Base-by-base conservation (phyloP, 1,140 invertebrate genomes). In the Drosophila sturtevanti region DNA sequence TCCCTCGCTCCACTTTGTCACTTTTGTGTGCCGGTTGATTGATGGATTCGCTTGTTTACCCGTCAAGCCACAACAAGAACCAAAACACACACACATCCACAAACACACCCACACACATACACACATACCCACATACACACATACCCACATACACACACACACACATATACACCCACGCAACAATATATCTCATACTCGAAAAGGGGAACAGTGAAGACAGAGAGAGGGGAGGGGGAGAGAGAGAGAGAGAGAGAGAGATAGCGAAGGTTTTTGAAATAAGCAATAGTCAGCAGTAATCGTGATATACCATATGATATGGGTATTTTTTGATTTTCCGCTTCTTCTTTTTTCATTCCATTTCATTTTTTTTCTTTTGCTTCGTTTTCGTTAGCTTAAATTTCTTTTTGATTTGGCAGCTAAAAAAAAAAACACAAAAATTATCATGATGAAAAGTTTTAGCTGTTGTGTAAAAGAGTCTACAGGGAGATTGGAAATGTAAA, bases 21-120 rank as follows among this genome's bases (percentile, higher is more conserved):
- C 24, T 16, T 87, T 87, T 87, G 79, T 78, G 81, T 75, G 78
- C 68, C 77, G 77, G 66, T 78, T 86, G 81, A 86, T 86, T 86
- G 82, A 86, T 86, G 82, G 75, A 87, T 86, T 87, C 75, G 70
- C 82, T 79, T 87, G 79, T 86, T 86, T 86, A 70, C 82, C 79
- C 79, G 68, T 82, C 79, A 78, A 66, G 55, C 82, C 68, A 73
- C 74, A 74, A 85, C 81, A 85, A 68, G 81, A 54, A 67, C 60
- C n/a, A 60, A 51, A 51, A 61, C 63, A 44, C 37, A 63, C 41
- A 66, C 37, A 54, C 73, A 63, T 59, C 34, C 35, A 63, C 6
- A 34, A 52, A 24, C 37, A 38, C 21, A 60, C 58, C 6, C 35
- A 41, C 44, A 51, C 58, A 37, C 34, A 48, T 48, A 18, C 70